Percentiles rank a stretch among this genome's conserved stretches.
These are phyloP conservation scores for Petrocephalus zakoni DNA, from an alignment of 2,113 vertebrate species.

Conservation along the genomic window DNA sequence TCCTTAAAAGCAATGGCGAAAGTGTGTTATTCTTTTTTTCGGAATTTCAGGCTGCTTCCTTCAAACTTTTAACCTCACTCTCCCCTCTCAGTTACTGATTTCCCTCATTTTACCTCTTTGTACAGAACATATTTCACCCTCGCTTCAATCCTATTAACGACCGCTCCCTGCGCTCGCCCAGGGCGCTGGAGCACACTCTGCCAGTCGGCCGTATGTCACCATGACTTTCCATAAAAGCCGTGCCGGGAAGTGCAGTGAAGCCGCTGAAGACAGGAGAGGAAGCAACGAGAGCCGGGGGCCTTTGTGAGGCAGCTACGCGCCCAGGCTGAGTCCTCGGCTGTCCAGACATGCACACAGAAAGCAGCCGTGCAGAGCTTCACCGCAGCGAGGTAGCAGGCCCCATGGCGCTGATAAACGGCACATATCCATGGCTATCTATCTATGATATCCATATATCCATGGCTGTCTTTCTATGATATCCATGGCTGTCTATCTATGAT, in stretches of 20 bases:
- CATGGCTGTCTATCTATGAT: neutral
- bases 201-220: neutral
- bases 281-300: neutral
- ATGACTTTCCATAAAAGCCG: neutral
- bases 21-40: neutral
- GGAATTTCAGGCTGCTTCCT: neutral
- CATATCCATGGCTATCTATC: neutral
- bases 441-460: neutral
- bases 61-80: neutral
- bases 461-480: neutral
- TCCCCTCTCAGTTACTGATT: slow-evolving; percentile 9
- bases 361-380: neutral
- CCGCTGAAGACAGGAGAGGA: neutral
- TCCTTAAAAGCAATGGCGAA: neutral
- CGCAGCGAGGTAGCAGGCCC: neutral
- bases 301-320: neutral
- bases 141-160: slow-evolving; percentile 1
- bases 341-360: too few species aligned
- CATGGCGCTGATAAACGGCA: neutral
- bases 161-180: neutral
- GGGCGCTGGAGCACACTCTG: neutral
- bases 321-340: neutral
- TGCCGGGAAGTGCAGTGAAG: neutral
- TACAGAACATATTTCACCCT: slow-evolving; percentile 6
- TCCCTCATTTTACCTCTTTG: neutral